Conservation (phyloP, 2,888 invertebrate genomes). For the Lochmaea capreae region DNA sequence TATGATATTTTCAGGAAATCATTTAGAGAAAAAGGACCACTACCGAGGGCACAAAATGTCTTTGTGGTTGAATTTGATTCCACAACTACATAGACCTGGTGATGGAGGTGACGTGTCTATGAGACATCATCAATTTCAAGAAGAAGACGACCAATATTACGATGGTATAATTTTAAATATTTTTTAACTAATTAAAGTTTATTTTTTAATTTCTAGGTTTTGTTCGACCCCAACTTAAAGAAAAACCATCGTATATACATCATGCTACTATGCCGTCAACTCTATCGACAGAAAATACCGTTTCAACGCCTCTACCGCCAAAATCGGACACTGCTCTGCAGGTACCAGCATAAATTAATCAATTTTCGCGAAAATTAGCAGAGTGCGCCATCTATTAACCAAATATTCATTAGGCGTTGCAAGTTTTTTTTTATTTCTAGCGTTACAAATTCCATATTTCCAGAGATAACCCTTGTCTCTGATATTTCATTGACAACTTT, state of each 20-base stretch:
- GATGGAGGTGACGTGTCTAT: constrained; percentile 82
- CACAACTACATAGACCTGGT: constrained; percentile 87
- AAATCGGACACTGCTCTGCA: constrained; percentile 67
- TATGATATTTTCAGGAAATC: constrained; percentile 69
- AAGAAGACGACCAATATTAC: constrained; percentile 82
- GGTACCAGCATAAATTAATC: constrained; percentile 33
- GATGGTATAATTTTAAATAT: constrained; percentile 70
- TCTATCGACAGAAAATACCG: constrained; percentile 61
- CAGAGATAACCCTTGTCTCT: no score
- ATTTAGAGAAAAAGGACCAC: constrained; percentile 86
- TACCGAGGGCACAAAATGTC: constrained; percentile 95
- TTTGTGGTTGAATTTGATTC: constrained; percentile 88
- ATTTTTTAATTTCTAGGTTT: constrained; percentile 69
- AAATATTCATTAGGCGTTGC: no score
- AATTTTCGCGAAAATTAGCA: no score
- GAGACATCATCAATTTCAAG: constrained; percentile 89
- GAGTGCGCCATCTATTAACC: no score
- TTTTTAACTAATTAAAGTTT: not conserved
- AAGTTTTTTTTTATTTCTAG: no score
- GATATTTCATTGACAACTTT: no score
- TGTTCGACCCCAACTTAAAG: constrained; percentile 80
- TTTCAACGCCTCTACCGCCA: constrained; percentile 67
- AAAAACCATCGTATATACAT: constrained; percentile 71
- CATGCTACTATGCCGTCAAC: constrained; percentile 67
- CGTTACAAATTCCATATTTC: no score